These are phyloP conservation scores for Perognathus longimembris DNA, from an alignment of 2,113 vertebrate genomes.

Conservation along the genomic window DNA sequence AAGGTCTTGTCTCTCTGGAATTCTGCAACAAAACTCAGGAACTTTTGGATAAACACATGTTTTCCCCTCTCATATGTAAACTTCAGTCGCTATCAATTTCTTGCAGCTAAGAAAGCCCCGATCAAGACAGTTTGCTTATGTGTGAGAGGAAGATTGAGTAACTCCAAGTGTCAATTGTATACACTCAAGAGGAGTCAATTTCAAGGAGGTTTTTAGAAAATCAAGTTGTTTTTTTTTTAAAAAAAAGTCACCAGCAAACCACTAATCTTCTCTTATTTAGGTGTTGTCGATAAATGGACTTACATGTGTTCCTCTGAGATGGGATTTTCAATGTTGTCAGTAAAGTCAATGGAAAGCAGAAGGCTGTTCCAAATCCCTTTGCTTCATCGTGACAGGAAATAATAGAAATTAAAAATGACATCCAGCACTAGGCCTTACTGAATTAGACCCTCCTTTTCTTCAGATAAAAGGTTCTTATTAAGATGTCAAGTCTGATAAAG, in stretches of 20 bases:
- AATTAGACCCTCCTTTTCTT: conserved; percentile 50
- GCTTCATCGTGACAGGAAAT: conserved; percentile 22
- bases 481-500: conserved; percentile 57
- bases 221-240: conserved; percentile 40
- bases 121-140: conserved; percentile 28
- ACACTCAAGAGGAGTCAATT: background rate
- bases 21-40: background rate
- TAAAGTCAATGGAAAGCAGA: conserved; percentile 38
- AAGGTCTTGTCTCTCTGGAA: background rate
- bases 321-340: background rate
- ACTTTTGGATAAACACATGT: background rate
- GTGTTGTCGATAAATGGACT: conserved; percentile 33
- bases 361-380: conserved; percentile 34
- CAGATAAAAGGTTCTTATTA: conserved; percentile 67
- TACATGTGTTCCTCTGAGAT: conserved; percentile 48
- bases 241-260: conserved; percentile 20
- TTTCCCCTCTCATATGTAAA: background rate
- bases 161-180: background rate
- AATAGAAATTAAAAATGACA: conserved; percentile 56
- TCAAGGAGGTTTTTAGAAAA: conserved; percentile 53
- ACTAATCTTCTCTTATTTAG: conserved; percentile 63
- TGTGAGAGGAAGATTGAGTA: background rate
- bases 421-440: background rate
- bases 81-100: conserved; percentile 42
- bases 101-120: background rate